phyloP scores from a whole-genome alignment of 2,113 vertebrate genomes.

The Peromyscus maniculatus region DNA sequence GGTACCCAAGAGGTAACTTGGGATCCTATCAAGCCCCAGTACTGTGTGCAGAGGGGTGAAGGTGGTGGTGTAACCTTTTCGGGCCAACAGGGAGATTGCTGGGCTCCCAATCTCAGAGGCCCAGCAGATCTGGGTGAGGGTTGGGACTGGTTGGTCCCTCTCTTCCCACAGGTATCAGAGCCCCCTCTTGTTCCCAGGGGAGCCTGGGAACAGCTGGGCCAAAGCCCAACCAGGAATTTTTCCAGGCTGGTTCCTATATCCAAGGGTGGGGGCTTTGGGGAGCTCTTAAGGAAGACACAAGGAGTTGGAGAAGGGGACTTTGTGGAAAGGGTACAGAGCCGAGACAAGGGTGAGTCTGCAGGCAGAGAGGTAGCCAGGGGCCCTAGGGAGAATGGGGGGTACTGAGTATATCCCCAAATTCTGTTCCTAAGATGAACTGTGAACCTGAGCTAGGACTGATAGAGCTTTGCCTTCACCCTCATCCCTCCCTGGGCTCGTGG shows the following conservation, averaged over 20 bases:
- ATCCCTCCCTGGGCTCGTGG: conserved; percentile 57
- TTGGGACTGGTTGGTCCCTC: conserved; percentile 16
- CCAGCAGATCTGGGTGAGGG: conserved; percentile 5
- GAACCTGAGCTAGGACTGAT: conserved; percentile 48
- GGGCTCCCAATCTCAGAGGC: not conserved
- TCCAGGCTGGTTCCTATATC: conserved; percentile 65
- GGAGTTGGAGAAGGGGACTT: not conserved
- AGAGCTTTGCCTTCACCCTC: conserved; percentile 48
- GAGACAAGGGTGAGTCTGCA: not conserved
- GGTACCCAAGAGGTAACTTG: not conserved
- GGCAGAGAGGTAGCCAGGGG: conserved; percentile 37
- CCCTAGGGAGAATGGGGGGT: not conserved
- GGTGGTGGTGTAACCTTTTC: not conserved
- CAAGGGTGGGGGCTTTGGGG: conserved; percentile 47
- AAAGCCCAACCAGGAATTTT: conserved; percentile 79
- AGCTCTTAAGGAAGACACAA: conserved; percentile 40
- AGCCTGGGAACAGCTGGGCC: conserved; percentile 62
- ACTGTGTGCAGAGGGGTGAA: not conserved
- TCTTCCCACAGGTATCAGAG: conserved; percentile 71
- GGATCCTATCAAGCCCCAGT: not conserved
- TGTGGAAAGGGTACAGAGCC: not conserved
- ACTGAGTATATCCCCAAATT: not conserved
- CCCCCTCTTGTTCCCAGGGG: conserved; percentile 46
- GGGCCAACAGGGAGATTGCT: not conserved
- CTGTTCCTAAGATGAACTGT: conserved; percentile 61